These are phyloP conservation scores for Stichopus horrens DNA, from an alignment of 53 echinoderm and acorn worm genomes.

Conservation along the genomic window DNA sequence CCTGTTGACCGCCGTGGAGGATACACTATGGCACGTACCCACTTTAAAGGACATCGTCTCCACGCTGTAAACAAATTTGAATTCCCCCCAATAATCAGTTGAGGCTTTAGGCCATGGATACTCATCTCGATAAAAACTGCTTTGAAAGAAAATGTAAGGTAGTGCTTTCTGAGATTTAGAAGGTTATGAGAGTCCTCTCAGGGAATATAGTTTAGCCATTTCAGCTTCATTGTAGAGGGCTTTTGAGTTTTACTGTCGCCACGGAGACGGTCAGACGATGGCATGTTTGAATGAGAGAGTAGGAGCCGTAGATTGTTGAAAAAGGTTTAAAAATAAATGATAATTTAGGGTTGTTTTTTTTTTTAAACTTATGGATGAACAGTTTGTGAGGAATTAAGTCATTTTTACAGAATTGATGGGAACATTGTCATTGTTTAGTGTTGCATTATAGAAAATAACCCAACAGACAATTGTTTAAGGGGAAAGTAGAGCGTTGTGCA, in stretches of 20 bases:
- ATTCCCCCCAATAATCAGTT: neutral
- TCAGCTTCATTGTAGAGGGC: neutral
- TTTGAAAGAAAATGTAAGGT: neutral
- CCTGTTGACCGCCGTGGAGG: neutral
- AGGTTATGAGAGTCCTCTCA: neutral
- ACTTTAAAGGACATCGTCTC: neutral
- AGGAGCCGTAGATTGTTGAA: no score
- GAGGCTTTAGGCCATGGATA: neutral
- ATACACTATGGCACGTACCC: neutral
- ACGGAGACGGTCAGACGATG: neutral
- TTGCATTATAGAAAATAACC: no score
- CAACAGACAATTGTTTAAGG: no score
- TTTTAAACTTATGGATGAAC: no score
- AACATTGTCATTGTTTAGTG: no score
- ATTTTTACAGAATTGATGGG: no score
- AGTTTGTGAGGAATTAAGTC: no score
- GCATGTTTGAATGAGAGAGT: neutral
- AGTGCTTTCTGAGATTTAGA: neutral
- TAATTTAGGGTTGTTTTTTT: no score
- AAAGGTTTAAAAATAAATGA: no score
- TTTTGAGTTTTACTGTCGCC: neutral
- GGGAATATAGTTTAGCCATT: neutral
- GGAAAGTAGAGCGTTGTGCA: no score
- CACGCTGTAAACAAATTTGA: neutral
- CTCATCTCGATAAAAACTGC: neutral